Evolutionary conservation across 2,888 invertebrate species (phyloP), one percentile per base, ranked within the genome.

Genomic region (Amiota communis): DNA sequence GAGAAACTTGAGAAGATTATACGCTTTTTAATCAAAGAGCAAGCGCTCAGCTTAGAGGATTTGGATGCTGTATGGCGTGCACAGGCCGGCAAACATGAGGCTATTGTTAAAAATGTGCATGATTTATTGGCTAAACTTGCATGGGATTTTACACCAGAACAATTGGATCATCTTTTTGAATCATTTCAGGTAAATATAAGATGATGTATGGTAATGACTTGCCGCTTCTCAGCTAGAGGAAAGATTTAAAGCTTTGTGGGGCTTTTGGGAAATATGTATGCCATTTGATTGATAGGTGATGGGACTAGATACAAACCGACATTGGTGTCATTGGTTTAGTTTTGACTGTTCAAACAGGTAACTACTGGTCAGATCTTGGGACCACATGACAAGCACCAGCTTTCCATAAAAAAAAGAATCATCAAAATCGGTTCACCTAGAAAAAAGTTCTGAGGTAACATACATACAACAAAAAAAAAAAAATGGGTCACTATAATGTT

Each of bases 71-170:
- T 99, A 77, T 99, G 98, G 98, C 95, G 96, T 72, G 98, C 98
- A 4, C 98, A 98, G 91, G 96, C 96, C 75, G 98, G 98, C 15
- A 98, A 98, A 90, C 98, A 98, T 89, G 98, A 98, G 90, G 98
- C 98, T 10, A 99, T 99, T 82, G 98, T 98, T 10, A 98, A 97
- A 90, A 99, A 99, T 88, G 95, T 99, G 59, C 98, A 99, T 88
- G 98, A 98, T 88, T 91, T 99, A 79, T 90, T 99, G 74, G 98
- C 98, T 11, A 98, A 98, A 90, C 91, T 99, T 70, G 98, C 99
- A 0, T 98, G 98, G 98, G 98, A 98, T 89, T 98, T 99, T 89
- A 96, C 97, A 78, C 97, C 98, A 1, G 98, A 98, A 88, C 98
- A 99, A 89, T 91, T 99, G 69, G 98, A 98, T 89, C 98, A 98